Evolutionary conservation across 2,797 vertebrate genomes (phyloP).

Genomic region (Lacerta bilineata): DNA sequence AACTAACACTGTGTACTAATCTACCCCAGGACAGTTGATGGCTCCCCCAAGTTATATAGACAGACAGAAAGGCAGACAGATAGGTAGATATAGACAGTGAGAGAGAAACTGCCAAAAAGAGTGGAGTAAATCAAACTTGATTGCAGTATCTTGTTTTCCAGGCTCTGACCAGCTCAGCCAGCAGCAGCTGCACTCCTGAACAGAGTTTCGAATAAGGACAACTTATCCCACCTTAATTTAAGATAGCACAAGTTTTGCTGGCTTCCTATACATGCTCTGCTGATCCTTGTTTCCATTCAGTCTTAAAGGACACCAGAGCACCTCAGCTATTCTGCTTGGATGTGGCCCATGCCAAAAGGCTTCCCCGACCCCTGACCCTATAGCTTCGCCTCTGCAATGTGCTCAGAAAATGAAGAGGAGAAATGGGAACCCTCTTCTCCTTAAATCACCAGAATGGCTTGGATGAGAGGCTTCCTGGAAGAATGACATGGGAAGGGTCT

Average conservation of each 20-base stretch:
- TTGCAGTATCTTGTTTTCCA: no score
- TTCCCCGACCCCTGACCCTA: not conserved
- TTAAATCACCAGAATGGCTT: not conserved
- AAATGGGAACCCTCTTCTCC: not conserved
- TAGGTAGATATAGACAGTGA: no score
- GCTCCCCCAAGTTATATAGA: not conserved
- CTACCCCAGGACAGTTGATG: not conserved
- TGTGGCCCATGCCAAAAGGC: not conserved
- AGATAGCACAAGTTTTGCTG: not conserved
- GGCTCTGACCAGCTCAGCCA: no score
- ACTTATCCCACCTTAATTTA: not conserved
- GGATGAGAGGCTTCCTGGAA: not conserved
- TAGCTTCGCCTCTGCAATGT: not conserved
- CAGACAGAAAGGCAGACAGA: no score
- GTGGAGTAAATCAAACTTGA: no score
- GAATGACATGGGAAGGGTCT: conserved; percentile 66
- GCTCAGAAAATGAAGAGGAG: not conserved
- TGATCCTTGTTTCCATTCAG: not conserved
- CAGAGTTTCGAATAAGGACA: no score
- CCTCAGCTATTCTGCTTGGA: rapidly evolving
- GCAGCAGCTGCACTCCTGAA: no score
- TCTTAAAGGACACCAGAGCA: not conserved
- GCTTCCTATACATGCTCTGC: no score
- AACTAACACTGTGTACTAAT: no score
- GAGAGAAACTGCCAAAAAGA: no score